Evolutionary conservation across 1,140 invertebrate species (phyloP).

Genomic region (Lamellibrachia luymesi): DNA sequence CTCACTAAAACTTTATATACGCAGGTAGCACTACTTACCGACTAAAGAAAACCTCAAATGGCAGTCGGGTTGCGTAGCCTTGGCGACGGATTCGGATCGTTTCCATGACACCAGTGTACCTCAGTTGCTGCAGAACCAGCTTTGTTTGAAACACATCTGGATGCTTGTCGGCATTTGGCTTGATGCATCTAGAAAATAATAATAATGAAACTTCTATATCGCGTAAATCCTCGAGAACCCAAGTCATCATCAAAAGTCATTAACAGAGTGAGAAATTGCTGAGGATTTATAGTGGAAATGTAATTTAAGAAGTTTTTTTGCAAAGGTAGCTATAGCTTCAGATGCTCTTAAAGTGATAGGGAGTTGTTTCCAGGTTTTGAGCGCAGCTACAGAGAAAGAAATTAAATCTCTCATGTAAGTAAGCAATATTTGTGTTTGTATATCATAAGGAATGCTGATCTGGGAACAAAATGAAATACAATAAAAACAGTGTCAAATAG

Average conservation of each 20-base stretch:
- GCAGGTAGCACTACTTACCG: not conserved
- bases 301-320: too few species aligned
- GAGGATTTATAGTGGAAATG: too few species aligned
- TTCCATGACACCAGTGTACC: constrained; percentile 52
- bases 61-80: constrained; percentile 49
- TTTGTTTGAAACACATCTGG: constrained; percentile 36
- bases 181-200: constrained; percentile 40
- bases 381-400: not conserved
- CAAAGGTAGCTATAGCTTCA: too few species aligned
- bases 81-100: constrained; percentile 49
- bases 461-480: too few species aligned
- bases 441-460: not conserved
- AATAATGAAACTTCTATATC: too few species aligned
- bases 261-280: too few species aligned
- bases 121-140: constrained; percentile 75
- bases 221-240: too few species aligned
- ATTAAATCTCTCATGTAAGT: not conserved
- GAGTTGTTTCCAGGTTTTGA: too few species aligned
- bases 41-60: constrained; percentile 19
- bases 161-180: constrained; percentile 39
- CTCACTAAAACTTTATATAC: not conserved
- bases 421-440: not conserved
- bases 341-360: too few species aligned
- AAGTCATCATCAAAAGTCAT: too few species aligned
- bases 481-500: too few species aligned